These are phyloP conservation scores for Arctia plantaginis DNA, from an alignment of 2,888 invertebrate species.

Conservation along the genomic window DNA sequence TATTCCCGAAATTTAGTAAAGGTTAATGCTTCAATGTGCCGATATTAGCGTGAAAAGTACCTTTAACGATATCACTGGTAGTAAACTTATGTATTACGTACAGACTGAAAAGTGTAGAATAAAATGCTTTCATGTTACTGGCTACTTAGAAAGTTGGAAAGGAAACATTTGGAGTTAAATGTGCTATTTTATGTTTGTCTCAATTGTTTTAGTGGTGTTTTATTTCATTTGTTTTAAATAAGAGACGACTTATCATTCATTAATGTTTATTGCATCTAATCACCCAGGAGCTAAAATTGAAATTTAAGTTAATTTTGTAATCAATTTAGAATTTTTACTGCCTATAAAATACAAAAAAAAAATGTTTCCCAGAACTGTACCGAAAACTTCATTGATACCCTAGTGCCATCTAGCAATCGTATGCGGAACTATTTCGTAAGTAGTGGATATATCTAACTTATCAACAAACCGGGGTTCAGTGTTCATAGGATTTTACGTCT, in stretches of 20 bases:
- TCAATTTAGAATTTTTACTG: neutral
- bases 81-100: slow-evolving; percentile 56
- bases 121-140: neutral
- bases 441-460: neutral
- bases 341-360: neutral
- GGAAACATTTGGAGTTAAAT: neutral
- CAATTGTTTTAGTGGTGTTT: neutral
- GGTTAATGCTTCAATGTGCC: slow-evolving; percentile 66
- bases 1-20: slow-evolving; percentile 69
- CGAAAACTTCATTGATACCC: neutral
- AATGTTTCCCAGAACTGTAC: neutral
- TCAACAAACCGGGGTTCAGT: neutral
- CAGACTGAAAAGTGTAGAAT: slow-evolving; percentile 24
- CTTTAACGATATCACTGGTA: slow-evolving; percentile 65
- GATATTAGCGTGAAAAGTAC: slow-evolving; percentile 69
- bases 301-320: neutral
- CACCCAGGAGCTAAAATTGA: neutral
- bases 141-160: slow-evolving; percentile 2
- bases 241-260: neutral
- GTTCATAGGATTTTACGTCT: neutral
- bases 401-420: neutral
- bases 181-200: neutral
- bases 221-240: neutral
- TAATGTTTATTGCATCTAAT: neutral
- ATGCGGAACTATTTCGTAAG: neutral